Evolutionary conservation across 1,140 invertebrate species (phyloP), one percentile per base, ranked within the genome.

Genomic region (Musca domestica): DNA sequence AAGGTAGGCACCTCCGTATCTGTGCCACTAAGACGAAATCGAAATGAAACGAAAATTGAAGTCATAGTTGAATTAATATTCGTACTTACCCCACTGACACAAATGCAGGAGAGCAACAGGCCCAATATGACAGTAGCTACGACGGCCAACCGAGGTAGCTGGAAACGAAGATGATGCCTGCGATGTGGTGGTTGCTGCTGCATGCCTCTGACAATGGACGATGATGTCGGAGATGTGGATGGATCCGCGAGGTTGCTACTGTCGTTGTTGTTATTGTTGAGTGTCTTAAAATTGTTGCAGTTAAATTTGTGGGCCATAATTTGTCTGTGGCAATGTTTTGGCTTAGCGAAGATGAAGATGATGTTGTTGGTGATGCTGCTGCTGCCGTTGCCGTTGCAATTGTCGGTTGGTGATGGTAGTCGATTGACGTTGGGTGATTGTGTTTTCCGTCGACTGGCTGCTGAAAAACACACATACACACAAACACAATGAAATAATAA

Each of bases 31-130:
- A 22, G 34, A 41, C 47, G 27, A 30, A 30, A 30, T 30, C 27
- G 3, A 9, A 4, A 30, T 10, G 4, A 9, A 41, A 5, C 34
- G n/a, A n/a, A n/a, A 41, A 41, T 41, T 41, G 34, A 5, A 41
- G 34, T 41, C 34, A 41, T 41, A 41, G 34, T 41, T 41, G 34
- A 41, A 25, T 58, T 58, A 58, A 19, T 23, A 19, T 46, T 17
- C n/a, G 25, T 67, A 76, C 77, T 80, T 74, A 80, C 77, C 77
- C 76, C 77, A 80, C 76, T 80, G 77, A 77, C 77, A 80, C 77
- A 80, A 74, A 80, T 76, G 54, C 72, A 75, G 70, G 74, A 71
- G 22, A 73, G 68, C 72, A 80, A 70, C 70, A 76, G 63, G 70
- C 74, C 72, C 46, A 80, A 71, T 73, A 80, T 72, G 70, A 80